Evolutionary conservation across 1,140 invertebrate species (phyloP).

Genomic region (Hydropsyche tenuis): DNA sequence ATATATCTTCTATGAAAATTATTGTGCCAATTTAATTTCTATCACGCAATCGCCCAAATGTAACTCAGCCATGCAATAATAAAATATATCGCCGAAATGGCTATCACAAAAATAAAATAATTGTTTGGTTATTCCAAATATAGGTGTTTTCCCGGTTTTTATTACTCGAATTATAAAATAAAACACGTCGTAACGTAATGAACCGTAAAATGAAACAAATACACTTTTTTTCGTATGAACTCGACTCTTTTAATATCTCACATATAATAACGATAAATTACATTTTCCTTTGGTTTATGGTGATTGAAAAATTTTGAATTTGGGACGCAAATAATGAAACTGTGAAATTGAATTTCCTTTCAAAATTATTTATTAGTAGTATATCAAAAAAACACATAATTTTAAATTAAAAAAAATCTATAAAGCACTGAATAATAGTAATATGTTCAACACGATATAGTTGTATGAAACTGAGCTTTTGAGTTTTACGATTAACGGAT

Average conservation of each 20-base stretch:
- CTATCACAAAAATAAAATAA: constrained; percentile 26
- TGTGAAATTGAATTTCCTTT: no score
- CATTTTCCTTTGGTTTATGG: no score
- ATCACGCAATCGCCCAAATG: constrained; percentile 27
- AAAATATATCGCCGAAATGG: constrained; percentile 24
- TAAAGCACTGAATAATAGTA: no score
- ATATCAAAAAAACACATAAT: no score
- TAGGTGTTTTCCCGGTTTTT: constrained; percentile 24
- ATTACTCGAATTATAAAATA: constrained; percentile 19
- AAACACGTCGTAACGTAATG: constrained; percentile 26
- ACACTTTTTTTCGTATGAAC: no score
- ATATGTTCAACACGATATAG: no score
- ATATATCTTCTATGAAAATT: constrained; percentile 23
- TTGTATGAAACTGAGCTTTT: not conserved
- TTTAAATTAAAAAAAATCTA: no score
- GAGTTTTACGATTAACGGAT: constrained; percentile 28
- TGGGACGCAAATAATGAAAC: no score
- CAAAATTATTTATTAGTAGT: no score
- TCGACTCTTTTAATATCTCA: no score
- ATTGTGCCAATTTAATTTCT: constrained; percentile 29
- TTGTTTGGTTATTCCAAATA: constrained; percentile 24
- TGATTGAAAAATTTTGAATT: no score
- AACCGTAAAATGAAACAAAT: constrained; percentile 18
- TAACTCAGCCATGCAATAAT: constrained; percentile 26
- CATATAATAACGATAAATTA: no score